Base-by-base conservation (phyloP, 2,113 vertebrate genomes). In the Colistium nudipinnis region DNA sequence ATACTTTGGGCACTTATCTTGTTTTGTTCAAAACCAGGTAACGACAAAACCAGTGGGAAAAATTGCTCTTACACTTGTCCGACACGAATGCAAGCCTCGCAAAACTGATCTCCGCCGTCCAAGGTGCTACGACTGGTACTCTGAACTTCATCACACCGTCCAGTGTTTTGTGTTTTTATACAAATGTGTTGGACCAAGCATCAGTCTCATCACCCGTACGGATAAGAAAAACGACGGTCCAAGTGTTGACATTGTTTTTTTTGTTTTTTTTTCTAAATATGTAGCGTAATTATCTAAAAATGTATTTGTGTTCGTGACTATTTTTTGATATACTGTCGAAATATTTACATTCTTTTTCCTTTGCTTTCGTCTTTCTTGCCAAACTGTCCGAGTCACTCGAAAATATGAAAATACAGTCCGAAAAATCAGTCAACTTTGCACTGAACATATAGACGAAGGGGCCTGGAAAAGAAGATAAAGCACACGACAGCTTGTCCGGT, bases 101-200 rank as follows among this genome's bases (percentile, higher is more conserved):
- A 84, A 17, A 25, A 62, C 28, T n/a, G 19, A 73, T 35, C 41
- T 70, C 41, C 80, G 73, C 59, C 66, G 70, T 83, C 82, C 70
- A 87, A 87, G 91, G 91, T 93, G 91, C 92, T 93, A 89, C 51
- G 14, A 16, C 55, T 20, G 67, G 71, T 84, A 74, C 69, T 85
- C 70, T 81, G 73, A 70, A 87, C 61, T 65, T 77, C 74, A 79
- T 82, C 78, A 54, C 63, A 74, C 43, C 25, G 49, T 89, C 74
- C 74, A 57, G 62, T 86, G 74, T 89, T 85, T 87, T 70, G 74
- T 67, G 78, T 82, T 80, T 81, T 90, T 82, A 67, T 87, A 86
- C 63, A 19, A 80, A 82, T 52, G 77, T 80, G 62, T 85, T 87
- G 89, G 90, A 91, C 89, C 90, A 91, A 90, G 86, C 85, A 75